Base-by-base conservation (phyloP, 2,888 invertebrate genomes). In the Perithous albicinctus region DNA sequence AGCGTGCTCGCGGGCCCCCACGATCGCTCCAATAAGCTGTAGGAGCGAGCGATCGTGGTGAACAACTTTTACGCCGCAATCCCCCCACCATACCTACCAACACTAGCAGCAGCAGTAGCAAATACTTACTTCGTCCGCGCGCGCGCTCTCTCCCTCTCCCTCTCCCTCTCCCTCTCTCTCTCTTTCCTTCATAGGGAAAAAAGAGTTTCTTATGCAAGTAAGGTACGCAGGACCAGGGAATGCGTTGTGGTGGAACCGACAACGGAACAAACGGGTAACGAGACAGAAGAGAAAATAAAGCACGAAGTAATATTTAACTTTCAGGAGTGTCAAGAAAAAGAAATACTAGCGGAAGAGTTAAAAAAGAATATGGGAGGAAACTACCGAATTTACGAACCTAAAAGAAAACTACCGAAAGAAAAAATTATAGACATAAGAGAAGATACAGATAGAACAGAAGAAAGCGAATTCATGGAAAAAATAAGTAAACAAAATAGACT, bases 401-500 rank as follows among this genome's bases (percentile, higher is more conserved):
- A 69, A 35, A 82, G 78, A 48, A 80, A 59, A 18, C 59, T 59
- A 12, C 48, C 38, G 51, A 81, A 78, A 20, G 4, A 75, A 10
- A 80, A 77, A 63, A 72, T 80, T 29, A 38, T 83, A 5, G 76
- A 76, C 38, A 64, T 84, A 8, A 82, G 80, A 20, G 72, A 67
- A n/a, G 67, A 23, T 10, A 12, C 69, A 5, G 56, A 74, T n/a
- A 43, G 38, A 38, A 67, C 72, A 20, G 61, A 72, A 5, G 78
- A 83, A 54, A 23, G 26, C 15, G 43, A 15, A 10, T 77, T 82
- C 0, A 61, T 59, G n/a, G 73, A 80, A 6, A 80, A 46, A 23
- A 46, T 78, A 48, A 70, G 41, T 32, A 77, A 63, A 8, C 80
- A 80, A 63, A 80, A 82, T 23, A 72, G 29, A 20, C 0, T 81